Base-by-base conservation (phyloP, 1,140 invertebrate genomes). In the Centruroides sculpturatus region DNA sequence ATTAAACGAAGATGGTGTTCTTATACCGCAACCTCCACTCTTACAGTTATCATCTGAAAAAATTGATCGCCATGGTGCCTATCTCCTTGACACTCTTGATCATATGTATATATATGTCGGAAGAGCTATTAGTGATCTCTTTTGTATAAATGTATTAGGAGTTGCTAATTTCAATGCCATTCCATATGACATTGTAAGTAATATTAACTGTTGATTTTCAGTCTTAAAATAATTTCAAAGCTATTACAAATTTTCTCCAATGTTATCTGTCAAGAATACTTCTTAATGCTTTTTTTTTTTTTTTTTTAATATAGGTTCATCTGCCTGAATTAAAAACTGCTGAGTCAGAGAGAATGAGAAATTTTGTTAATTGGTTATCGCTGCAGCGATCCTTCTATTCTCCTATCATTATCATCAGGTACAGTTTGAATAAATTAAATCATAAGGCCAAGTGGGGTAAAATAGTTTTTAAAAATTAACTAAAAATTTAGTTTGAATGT, bases 61-160 rank as follows among this genome's bases (percentile, higher is more conserved):
- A 62, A 74, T 99, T 58, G 89, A 93, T 70, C 81, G 85, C 7
- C 84, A 84, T 66, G 95, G 94, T 10, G 87, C 87, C 13, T 99
- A 95, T 72, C 75, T 99, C 3, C 76, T 99, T 73, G 95, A 99
- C 73, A 81, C 83, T 55, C 89, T 89, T 5, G 82, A 86, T 55
- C 78, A 80, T 56, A 86, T 99, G 72, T 83, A 86, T 56, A 74
- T 99, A 13, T 92, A 93, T 70, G 80, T 99, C 3, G 88, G 93
- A 34, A 83, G 87, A 62, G 85, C 82, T 63, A 82, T 93, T 47
- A 81, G 83, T 69, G 78, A 83, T 41, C 76, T 81, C 46, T 88
- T 89, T 70, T 82, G 92, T 66, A 81, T 82, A 47, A 81, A 85
- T 59, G 78, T 86, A 7, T 79, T 92, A 57, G 83, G 83, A 67